Evolutionary conservation across 2,797 vertebrate genomes (phyloP).

Genomic region (Rousettus madagascariensis): DNA sequence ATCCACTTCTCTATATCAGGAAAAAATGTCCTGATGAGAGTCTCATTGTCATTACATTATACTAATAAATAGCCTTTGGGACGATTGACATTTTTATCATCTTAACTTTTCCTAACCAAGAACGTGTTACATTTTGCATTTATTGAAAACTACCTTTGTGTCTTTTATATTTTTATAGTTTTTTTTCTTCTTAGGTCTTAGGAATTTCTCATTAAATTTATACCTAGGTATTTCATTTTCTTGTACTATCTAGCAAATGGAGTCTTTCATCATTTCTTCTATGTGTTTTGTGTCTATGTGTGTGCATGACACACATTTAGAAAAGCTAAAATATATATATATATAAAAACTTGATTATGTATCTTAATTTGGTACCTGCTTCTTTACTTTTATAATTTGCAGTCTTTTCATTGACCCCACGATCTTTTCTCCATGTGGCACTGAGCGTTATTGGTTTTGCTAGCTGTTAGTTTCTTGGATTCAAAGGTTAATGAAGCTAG

Average conservation of each 20-base stretch:
- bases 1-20: neutral
- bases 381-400: neutral
- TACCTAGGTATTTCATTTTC: neutral
- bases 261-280: neutral
- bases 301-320: neutral
- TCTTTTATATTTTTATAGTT: neutral
- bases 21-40: neutral
- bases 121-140: neutral
- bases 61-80: neutral
- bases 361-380: neutral
- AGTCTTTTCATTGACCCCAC: neutral
- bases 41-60: neutral
- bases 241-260: neutral
- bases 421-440: neutral
- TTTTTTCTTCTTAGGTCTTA: neutral
- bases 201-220: conserved; percentile 22
- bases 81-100: neutral
- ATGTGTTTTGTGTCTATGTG: neutral
- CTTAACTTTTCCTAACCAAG: neutral
- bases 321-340: neutral
- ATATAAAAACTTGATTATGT: neutral
- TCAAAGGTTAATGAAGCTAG: neutral
- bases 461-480: neutral
- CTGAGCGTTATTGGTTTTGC: neutral
- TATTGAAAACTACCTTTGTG: neutral